Evolutionary conservation across 2,888 invertebrate species (phyloP).

Genomic region (Drosophila basisetae): DNA sequence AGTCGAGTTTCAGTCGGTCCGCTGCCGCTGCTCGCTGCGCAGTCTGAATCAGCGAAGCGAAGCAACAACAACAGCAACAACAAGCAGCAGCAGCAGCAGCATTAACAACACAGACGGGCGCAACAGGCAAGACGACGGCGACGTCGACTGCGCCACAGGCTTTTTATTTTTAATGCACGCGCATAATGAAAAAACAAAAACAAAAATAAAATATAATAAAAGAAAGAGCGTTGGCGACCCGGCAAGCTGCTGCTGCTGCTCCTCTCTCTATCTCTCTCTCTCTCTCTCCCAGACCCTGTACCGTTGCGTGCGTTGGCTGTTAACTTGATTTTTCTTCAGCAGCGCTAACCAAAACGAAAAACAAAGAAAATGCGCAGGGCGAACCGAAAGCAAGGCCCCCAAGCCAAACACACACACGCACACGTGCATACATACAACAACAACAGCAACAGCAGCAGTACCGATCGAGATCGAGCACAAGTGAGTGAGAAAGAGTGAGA

Average conservation of each 20-base stretch:
- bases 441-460: not conserved
- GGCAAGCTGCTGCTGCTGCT: slow-evolving; percentile 39
- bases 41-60: slow-evolving; percentile 74
- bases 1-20: slow-evolving; percentile 69
- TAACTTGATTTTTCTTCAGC: slow-evolving; percentile 79
- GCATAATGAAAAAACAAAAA: slow-evolving; percentile 44
- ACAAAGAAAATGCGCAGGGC: slow-evolving; percentile 80
- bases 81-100: slow-evolving; percentile 14
- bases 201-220: slow-evolving; percentile 7
- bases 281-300: slow-evolving; percentile 32
- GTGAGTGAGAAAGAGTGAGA: slow-evolving; percentile 12
- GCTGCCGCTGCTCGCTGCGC: slow-evolving; percentile 38
- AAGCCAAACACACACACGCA: slow-evolving; percentile 13
- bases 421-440: slow-evolving; percentile 11
- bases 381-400: slow-evolving; percentile 49
- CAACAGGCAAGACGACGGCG: slow-evolving; percentile 41
- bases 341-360: slow-evolving; percentile 53
- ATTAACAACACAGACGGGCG: slow-evolving; percentile 33
- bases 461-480: slow-evolving; percentile 20
- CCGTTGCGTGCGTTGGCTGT: slow-evolving; percentile 71
- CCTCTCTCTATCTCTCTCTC: slow-evolving; percentile 29
- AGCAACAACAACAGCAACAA: slow-evolving; percentile 53
- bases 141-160: slow-evolving; percentile 56
- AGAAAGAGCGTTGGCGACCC: slow-evolving; percentile 55
- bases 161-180: slow-evolving; percentile 66